Evolutionary conservation across 92 coral and sea anemone species (phyloP).

Genomic region (Actinostola sp.): DNA sequence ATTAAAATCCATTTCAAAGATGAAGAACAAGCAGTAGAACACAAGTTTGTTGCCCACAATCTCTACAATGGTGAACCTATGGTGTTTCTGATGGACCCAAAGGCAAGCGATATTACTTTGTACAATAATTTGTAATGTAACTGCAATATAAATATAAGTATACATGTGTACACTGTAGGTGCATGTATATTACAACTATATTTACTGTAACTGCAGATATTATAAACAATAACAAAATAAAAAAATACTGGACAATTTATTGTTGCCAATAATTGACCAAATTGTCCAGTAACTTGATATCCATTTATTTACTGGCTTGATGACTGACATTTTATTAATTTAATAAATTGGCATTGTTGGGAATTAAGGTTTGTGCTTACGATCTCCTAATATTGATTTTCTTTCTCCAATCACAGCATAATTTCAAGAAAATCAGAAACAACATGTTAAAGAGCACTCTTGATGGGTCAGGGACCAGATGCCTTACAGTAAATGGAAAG

Average conservation of each 20-base stretch:
- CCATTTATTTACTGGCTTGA: too few relatives aligned
- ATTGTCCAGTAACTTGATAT: too few relatives aligned
- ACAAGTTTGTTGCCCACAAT: constrained; percentile 22
- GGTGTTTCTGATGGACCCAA: constrained; percentile 44
- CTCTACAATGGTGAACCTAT: constrained; percentile 36
- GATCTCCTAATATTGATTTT: not conserved
- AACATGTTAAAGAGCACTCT: constrained; percentile 50
- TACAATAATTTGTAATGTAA: not conserved
- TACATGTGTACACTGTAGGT: too few relatives aligned
- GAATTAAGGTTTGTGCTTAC: not conserved
- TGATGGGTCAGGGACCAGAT: constrained; percentile 24
- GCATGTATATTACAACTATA: too few relatives aligned
- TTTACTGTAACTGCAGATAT: too few relatives aligned
- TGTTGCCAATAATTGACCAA: too few relatives aligned
- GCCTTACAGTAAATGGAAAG: constrained; percentile 28
- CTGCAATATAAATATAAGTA: not conserved
- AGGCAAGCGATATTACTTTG: constrained; percentile 15
- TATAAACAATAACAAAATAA: too few relatives aligned
- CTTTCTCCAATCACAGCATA: constrained; percentile 33
- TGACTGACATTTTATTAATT: not conserved
- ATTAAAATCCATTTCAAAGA: constrained; percentile 36
- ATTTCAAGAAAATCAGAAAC: constrained; percentile 48
- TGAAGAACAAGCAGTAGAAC: constrained; percentile 25
- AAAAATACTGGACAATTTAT: too few relatives aligned
- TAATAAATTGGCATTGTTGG: not conserved